A percentile compares a stretch with the other conserved stretches of the same genome.
Conservation (phyloP, 2,797 vertebrate genomes). For the Lagocephalus sceleratus region DNA sequence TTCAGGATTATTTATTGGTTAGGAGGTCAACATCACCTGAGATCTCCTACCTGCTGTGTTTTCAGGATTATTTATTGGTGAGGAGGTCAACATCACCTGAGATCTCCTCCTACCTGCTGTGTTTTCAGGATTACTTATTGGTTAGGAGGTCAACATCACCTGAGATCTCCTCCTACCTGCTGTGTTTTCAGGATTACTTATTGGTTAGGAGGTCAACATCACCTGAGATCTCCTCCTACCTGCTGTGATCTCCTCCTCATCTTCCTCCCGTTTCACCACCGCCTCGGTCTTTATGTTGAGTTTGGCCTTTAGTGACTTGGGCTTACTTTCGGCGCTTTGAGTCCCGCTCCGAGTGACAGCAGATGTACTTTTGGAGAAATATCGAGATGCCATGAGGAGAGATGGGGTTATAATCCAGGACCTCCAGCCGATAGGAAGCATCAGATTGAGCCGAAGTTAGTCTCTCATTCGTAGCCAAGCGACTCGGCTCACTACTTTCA, state of each 20-base stretch:
- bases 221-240: slow-evolving; percentile 53
- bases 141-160: too few relatives aligned
- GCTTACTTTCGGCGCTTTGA: neutral
- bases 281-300: slow-evolving; percentile 21
- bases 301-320: slow-evolving; percentile 39
- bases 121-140: too few relatives aligned
- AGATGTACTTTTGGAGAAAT: slow-evolving; percentile 53
- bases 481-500: neutral
- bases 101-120: too few relatives aligned
- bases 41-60: too few relatives aligned
- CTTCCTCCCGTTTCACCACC: slow-evolving; percentile 66
- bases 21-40: too few relatives aligned
- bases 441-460: slow-evolving; percentile 24
- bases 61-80: too few relatives aligned
- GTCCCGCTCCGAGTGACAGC: slow-evolving; percentile 17
- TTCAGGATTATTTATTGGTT: too few relatives aligned
- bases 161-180: too few relatives aligned
- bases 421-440: slow-evolving; percentile 3
- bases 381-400: slow-evolving; percentile 66
- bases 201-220: slow-evolving; percentile 2
- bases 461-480: slow-evolving; percentile 26
- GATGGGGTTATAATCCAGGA: slow-evolving; percentile 3
- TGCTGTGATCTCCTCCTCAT: too few relatives aligned
- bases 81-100: too few relatives aligned
- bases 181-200: neutral